Conservation (phyloP, 1,140 invertebrate genomes). For the Drosophila nikananu region DNA sequence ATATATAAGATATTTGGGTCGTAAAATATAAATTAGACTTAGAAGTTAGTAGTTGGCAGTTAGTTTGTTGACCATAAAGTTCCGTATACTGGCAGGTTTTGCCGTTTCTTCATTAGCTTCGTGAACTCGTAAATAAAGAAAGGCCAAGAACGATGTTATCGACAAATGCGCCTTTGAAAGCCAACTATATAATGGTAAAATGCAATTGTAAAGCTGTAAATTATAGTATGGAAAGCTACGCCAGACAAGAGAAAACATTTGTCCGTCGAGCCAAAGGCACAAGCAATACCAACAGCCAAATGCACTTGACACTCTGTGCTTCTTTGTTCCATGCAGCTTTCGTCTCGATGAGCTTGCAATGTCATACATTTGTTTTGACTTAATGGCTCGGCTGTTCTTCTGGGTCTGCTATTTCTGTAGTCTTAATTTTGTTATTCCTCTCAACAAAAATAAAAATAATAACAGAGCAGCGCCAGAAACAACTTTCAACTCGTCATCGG, state of each 20-base stretch:
- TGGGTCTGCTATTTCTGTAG: conserved; percentile 20
- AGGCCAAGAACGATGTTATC: conserved; percentile 18
- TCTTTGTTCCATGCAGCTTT: conserved; percentile 34
- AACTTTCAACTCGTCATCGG: conserved; percentile 42
- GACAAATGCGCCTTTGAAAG: conserved; percentile 16
- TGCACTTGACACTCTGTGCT: conserved; percentile 36
- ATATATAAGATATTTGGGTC: background rate
- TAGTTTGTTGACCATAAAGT: background rate
- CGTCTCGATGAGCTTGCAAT: conserved; percentile 32
- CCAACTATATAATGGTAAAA: conserved; percentile 26
- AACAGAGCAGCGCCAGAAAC: conserved; percentile 18
- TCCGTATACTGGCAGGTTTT: background rate
- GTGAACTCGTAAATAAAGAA: conserved; percentile 17
- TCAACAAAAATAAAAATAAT: conserved; percentile 20
- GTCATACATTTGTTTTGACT: conserved; percentile 45
- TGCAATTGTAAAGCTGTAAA: conserved; percentile 42
- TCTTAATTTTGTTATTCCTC: conserved; percentile 12
- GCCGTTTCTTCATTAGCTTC: conserved; percentile 1
- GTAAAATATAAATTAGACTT: conserved; percentile 12
- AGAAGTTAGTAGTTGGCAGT: background rate
- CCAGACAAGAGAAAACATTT: conserved; percentile 20
- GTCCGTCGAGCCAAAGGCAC: conserved; percentile 4
- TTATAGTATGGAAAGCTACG: conserved; percentile 16
- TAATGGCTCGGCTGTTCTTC: conserved; percentile 22
- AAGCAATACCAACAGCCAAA: conserved; percentile 8